Conservation (phyloP, 1,140 invertebrate genomes). For the Ooceraea biroi region DNA sequence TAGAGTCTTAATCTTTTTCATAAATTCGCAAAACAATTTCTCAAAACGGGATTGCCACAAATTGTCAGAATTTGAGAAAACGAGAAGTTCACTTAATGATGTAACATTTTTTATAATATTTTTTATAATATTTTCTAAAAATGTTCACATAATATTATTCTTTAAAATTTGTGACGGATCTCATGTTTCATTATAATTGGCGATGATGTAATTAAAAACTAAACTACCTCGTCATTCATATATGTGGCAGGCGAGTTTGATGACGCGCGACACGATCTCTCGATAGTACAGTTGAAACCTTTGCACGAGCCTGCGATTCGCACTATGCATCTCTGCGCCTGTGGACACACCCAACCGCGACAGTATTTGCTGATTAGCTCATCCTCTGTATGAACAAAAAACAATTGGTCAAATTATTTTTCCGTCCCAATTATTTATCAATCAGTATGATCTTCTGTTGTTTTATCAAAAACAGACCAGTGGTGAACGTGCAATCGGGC, state of each 20-base stretch:
- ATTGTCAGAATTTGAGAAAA: background rate
- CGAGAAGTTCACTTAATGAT: constrained; percentile 7
- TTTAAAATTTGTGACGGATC: background rate
- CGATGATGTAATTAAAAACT: background rate
- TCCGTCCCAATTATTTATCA: too few relatives aligned
- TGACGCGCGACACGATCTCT: constrained; percentile 69
- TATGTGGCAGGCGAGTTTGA: background rate
- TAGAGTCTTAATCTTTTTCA: background rate
- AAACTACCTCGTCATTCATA: constrained; percentile 1
- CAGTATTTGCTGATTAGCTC: constrained; percentile 69
- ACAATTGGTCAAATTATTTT: background rate
- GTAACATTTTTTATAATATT: too few relatives aligned
- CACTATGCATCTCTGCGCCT: constrained; percentile 69
- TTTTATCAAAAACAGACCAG: constrained; percentile 62
- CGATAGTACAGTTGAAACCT: constrained; percentile 66
- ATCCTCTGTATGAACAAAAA: constrained; percentile 2
- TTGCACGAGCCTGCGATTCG: constrained; percentile 63
- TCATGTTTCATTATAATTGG: background rate
- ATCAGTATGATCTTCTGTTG: background rate
- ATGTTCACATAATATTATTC: background rate
- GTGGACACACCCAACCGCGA: constrained; percentile 81
- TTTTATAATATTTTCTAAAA: background rate
- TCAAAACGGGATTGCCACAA: background rate
- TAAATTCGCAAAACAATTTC: background rate
- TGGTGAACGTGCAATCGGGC: constrained; percentile 73